These are phyloP conservation scores for Daboia siamensis DNA, from an alignment of 2,113 vertebrate genomes.

Conservation along the genomic window DNA sequence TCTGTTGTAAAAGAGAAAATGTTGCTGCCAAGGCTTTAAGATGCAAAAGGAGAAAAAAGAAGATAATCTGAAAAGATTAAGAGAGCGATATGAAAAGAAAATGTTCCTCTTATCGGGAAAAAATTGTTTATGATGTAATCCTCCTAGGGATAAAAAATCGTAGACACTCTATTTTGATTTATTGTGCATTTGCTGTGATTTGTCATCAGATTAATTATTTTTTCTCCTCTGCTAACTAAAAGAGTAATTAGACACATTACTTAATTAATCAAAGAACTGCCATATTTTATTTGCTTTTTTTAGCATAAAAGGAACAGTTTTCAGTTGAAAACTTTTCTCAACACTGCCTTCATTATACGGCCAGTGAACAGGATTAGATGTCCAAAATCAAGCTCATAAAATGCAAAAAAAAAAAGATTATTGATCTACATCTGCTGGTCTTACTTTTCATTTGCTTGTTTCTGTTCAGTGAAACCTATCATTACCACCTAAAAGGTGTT, in stretches of 20 bases:
- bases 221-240: constrained; percentile 2
- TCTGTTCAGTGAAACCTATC: background rate
- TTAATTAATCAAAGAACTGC: background rate
- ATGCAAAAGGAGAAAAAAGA: background rate
- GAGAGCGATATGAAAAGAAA: background rate
- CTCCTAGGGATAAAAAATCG: background rate
- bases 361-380: background rate
- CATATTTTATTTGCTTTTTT: background rate
- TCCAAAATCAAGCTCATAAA: background rate
- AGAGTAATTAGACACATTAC: constrained; percentile 13
- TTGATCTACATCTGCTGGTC: background rate
- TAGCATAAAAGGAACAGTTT: constrained; percentile 18
- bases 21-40: background rate
- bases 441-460: background rate
- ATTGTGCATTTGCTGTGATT: constrained; percentile 6
- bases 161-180: background rate
- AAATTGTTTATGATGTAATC: background rate
- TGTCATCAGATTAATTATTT: constrained; percentile 18
- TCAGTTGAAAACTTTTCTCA: background rate
- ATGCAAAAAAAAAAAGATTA: background rate
- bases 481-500: background rate
- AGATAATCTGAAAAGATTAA: background rate
- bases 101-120: background rate
- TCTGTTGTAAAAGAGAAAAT: background rate
- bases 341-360: background rate